Evolutionary conservation across 2,797 vertebrate genomes (phyloP).

Genomic region (Ctenochaetus hawaiiensis): DNA sequence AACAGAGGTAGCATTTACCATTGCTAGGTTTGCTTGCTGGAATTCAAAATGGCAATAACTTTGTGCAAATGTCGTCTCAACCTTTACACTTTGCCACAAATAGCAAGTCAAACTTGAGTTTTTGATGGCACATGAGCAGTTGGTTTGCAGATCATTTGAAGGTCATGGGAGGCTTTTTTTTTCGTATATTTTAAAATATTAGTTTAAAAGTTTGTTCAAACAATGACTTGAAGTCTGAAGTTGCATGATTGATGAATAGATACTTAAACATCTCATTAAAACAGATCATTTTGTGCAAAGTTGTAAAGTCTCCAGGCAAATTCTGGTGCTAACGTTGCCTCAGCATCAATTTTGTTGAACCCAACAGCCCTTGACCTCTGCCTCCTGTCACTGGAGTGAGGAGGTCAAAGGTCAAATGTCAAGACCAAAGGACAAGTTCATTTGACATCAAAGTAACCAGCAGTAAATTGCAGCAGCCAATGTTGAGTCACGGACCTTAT

Average conservation of each 20-base stretch:
- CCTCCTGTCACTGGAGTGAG: conserved; percentile 12
- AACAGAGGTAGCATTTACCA: conserved; percentile 54
- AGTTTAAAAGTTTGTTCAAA: conserved; percentile 26
- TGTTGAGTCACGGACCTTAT: conserved; percentile 5
- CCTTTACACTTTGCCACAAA: conserved; percentile 65
- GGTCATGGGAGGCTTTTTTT: conserved; percentile 39
- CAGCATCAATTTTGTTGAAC: conserved; percentile 43
- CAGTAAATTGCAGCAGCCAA: conserved; percentile 13
- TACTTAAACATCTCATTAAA: conserved; percentile 1
- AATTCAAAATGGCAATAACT: conserved; percentile 73
- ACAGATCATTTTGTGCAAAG: neutral
- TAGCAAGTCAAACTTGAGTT: conserved; percentile 46
- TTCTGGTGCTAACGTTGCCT: neutral
- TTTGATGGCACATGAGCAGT: conserved; percentile 24
- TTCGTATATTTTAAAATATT: conserved; percentile 24
- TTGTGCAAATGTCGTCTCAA: conserved; percentile 70
- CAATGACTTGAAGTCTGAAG: neutral
- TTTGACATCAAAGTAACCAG: conserved; percentile 44
- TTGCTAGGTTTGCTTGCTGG: conserved; percentile 38
- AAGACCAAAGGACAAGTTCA: conserved; percentile 40
- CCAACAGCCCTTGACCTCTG: conserved; percentile 28
- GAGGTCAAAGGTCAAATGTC: conserved; percentile 49
- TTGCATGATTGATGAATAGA: neutral
- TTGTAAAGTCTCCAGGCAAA: neutral
- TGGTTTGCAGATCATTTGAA: conserved; percentile 51